Evolutionary conservation across 1,140 invertebrate genomes (phyloP).

Genomic region (Heterodera carotae): DNA sequence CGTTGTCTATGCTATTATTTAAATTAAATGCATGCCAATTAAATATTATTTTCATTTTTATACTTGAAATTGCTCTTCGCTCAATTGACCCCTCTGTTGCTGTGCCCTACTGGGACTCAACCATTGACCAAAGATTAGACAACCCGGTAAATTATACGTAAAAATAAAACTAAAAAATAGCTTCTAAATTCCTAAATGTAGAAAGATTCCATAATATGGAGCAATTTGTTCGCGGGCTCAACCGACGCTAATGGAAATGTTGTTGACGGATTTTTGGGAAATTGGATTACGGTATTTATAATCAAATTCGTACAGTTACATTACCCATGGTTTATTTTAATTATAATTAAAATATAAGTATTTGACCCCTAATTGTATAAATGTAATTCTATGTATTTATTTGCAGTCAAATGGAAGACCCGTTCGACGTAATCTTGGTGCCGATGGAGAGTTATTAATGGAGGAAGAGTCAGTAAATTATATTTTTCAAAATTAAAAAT

Average conservation of each 20-base stretch:
- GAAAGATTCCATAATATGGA: no score
- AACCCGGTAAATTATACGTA: background rate
- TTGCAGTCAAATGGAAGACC: background rate
- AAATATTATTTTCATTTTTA: no score
- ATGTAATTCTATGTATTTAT: background rate
- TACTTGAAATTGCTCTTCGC: no score
- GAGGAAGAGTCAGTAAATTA: background rate
- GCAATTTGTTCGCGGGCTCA: no score
- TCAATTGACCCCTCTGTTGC: constrained; percentile 8
- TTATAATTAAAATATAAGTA: no score
- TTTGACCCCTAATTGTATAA: background rate
- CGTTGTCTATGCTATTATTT: no score
- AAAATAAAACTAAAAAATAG: no score
- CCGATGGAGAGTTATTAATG: background rate
- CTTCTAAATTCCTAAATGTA: no score
- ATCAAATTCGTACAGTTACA: no score
- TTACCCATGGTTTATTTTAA: no score
- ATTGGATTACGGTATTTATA: background rate
- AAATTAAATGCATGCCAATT: no score
- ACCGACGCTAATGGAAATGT: background rate
- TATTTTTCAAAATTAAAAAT: no score
- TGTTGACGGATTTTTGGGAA: background rate
- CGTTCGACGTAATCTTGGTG: background rate
- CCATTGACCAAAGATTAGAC: background rate
- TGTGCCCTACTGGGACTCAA: constrained; percentile 26